phyloP scores from a whole-genome alignment of 1,140 invertebrate species.

The Mercenaria mercenaria region DNA sequence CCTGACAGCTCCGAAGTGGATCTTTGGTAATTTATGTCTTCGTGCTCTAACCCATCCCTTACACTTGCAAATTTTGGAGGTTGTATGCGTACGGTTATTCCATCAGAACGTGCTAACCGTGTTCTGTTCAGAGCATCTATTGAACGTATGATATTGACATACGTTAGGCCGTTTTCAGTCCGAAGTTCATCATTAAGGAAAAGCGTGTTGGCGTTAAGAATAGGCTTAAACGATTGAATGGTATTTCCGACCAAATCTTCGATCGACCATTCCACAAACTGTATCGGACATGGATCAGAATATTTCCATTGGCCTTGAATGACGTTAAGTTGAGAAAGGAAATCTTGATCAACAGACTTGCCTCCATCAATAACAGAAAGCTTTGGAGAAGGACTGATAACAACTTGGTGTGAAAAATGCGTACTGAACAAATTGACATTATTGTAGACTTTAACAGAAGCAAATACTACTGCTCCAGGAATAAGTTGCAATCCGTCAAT shows the following conservation, averaged over 20 bases:
- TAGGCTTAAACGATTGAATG: background rate
- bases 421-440: background rate
- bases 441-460: constrained; percentile 2
- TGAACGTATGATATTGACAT: background rate
- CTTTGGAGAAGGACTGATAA: constrained; percentile 3
- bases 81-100: constrained; percentile 29
- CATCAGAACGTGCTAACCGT: constrained; percentile 3
- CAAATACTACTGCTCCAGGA: background rate
- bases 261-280: background rate
- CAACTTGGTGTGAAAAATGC: background rate
- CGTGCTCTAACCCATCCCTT: constrained; percentile 1
- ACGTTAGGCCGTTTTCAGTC: constrained; percentile 16
- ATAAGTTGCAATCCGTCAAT: background rate
- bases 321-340: background rate
- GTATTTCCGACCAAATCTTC: background rate
- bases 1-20: constrained; percentile 8
- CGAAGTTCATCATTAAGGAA: constrained; percentile 35
- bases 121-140: background rate
- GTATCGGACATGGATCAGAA: constrained; percentile 35
- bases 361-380: background rate
- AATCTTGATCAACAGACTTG: background rate
- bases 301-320: constrained; percentile 41
- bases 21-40: constrained; percentile 20
- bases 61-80: background rate
- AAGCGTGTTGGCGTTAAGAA: background rate